phyloP scores from a whole-genome alignment of 2,888 invertebrate genomes.

The Loripinus fragilis region DNA sequence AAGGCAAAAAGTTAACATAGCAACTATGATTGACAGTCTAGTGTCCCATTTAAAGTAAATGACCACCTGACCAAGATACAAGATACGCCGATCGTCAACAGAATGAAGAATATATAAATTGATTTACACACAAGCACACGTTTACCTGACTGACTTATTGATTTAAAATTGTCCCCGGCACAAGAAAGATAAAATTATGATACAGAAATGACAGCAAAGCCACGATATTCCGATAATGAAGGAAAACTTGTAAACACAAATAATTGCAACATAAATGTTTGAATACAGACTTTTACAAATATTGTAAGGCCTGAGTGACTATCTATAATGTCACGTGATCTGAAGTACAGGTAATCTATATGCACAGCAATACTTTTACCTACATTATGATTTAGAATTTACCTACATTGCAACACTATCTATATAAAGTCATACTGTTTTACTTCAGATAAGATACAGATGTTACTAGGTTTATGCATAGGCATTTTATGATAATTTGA shows the following conservation, averaged over 20 bases:
- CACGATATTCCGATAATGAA: background rate
- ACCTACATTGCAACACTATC: too few species aligned
- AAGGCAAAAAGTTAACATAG: too few species aligned
- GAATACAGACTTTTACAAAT: background rate
- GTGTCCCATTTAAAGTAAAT: too few species aligned
- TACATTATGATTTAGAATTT: background rate
- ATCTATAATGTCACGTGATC: background rate
- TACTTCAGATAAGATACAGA: too few species aligned
- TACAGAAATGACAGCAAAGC: background rate
- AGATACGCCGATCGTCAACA: too few species aligned
- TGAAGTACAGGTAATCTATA: background rate
- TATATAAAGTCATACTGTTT: too few species aligned
- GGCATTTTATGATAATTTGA: too few species aligned
- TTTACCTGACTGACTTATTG: background rate
- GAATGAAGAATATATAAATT: too few species aligned
- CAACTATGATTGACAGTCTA: too few species aligned
- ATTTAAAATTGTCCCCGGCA: background rate
- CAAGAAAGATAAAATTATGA: background rate
- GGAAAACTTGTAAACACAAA: background rate
- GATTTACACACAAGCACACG: background rate
- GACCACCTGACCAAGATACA: too few species aligned
- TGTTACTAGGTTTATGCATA: too few species aligned
- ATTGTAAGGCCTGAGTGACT: conserved; percentile 2
- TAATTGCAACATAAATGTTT: background rate
- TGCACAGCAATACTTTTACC: background rate